Base-by-base conservation (phyloP, 2,113 vertebrate genomes). In the Trochalopteron elliotii region DNA sequence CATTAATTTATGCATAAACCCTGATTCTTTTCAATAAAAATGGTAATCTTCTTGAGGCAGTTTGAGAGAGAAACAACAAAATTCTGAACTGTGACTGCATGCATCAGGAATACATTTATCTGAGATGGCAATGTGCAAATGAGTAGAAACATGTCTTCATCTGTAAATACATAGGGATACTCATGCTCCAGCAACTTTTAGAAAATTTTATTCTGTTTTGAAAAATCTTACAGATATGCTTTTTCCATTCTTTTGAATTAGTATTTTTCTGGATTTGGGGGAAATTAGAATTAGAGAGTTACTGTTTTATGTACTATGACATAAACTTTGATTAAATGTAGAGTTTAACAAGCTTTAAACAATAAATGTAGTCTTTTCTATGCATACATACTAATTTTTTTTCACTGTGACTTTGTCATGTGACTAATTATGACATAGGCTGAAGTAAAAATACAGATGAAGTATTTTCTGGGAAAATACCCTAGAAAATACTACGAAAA, bases 1-100 rank as follows among this genome's bases (percentile, higher is more conserved):
- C 53, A 79, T 44, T 94, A 93, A 91, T 89, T 84, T 89, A 75
- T 78, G 23, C 44, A 65, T 75, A 87, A 79, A 95, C 25, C 76
- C 21, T 45, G 6, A 1, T 69, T 76, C 42, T 87, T 83, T 95
- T 94, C 70, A 83, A 74, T 90, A 77, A 94, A 94, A 91, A 87
- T 65, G 0, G n/a, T 87, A 91, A 87, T 85, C 30, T 90, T 47
- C 8, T 18, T 52, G 44, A 71, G 16, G 21, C 17, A 68, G 16
- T 45, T 63, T 64, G 44, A 68, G 25, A 61, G 17, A 74, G 83
- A 86, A 92, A 83, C 30, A 68, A 55, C 11, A 59, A 27, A 74
- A 56, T 47, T 72, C 47, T 83, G 31, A 86, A 67, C 72, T 75
- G 45, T 90, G 55, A 83, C 78, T 76, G 5, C 64, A 56, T 89